Evolutionary conservation across 2,113 vertebrate species (phyloP), one percentile per base, ranked within the genome.

Genomic region (Aix galericulata): DNA sequence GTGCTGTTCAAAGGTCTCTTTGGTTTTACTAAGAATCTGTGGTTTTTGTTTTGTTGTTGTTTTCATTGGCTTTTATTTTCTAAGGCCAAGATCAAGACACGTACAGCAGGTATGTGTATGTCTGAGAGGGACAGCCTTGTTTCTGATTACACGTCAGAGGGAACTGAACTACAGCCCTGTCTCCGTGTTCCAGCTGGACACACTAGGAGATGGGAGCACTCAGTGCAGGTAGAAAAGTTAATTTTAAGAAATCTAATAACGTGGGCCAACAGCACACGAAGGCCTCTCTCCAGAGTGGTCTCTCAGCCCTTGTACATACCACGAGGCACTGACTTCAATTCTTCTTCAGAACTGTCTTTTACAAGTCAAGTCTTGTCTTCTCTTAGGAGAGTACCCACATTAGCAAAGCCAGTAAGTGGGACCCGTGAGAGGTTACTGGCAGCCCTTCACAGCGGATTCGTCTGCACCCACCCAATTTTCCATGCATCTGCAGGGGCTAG

Each of bases 201-300:
- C 6, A 20, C 38, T 42, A 32, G 36, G 56, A 85, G 31, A 64
- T 1, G 8, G 80, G 42, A 25, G 32, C 7, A 8, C 8, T 56
- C 3, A 1, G 17, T 10, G 11, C 8, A 73, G 67, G 34, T 29
- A 34, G 7, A 8, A 60, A 82, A 60, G 31, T 32, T 77, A 50
- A 44, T 73, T 88, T 79, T 22, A 73, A 60, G n/a, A 22, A 38
- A 59, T 11, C 6, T 72, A 20, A 5, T 53, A 25, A 34, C 8
- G 64, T 5, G 22, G 63, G 77, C 60, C 0, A 2, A 23, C 17
- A 55, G 3, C 0, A 5, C 38, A n/a, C 40, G 60, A 88, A 77
- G 31, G 40, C 34, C 13, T 55, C 31, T 46, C 23, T 64, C 11
- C 11, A 15, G 21, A 38, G 20, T 2, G 8, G 9, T 42, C 60